Base-by-base conservation (phyloP, 2,113 vertebrate species). In the Pandion haliaetus region DNA sequence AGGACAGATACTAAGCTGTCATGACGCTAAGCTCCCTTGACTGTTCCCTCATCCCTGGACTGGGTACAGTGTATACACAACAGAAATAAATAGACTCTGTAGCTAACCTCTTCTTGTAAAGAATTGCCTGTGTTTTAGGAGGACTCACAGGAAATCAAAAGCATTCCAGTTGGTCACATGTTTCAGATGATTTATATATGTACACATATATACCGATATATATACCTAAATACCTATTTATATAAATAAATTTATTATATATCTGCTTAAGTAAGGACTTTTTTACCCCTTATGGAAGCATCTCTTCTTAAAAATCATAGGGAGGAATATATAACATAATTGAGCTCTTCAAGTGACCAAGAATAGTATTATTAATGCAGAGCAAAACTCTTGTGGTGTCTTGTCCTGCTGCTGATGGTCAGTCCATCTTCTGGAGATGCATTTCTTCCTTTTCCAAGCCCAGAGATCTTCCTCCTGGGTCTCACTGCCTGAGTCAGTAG, bases 31-130 rank as follows among this genome's bases (percentile, higher is more conserved):
- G 73, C 24, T 76, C n/a, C 31, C 9, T 6, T 2, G 5, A 31
- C 47, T 38, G 44, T 84, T 82, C 87, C 69, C 84, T 91, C 82
- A 82, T 8, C 20, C 32, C 57, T 36, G 57, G 26, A 32, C 45
- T n/a, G 20, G 20, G 57, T 11, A 66, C 36, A 36, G 42, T 6
- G 25, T 4, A 34, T 12, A 47, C 7, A 18, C 0, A 0, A 17
- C 29, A 52, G 45, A 71, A 79, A 49, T 3, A 79, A 54, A 34
- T 2, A 11, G 8, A 23, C 14, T 13, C 18, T 5, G 61, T 34
- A 67, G 29, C 32, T 69, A 24, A 42, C 10, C 25, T 40, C 7
- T 18, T 28, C 17, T 25, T 11, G 18, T 38, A 12, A 66, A 84
- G 45, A 45, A 49, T 2, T 34, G 6, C 13, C n/a, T 18, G 6